Base-by-base conservation (phyloP, 1,140 invertebrate genomes). In the Parasteatoda tepidariorum region DNA sequence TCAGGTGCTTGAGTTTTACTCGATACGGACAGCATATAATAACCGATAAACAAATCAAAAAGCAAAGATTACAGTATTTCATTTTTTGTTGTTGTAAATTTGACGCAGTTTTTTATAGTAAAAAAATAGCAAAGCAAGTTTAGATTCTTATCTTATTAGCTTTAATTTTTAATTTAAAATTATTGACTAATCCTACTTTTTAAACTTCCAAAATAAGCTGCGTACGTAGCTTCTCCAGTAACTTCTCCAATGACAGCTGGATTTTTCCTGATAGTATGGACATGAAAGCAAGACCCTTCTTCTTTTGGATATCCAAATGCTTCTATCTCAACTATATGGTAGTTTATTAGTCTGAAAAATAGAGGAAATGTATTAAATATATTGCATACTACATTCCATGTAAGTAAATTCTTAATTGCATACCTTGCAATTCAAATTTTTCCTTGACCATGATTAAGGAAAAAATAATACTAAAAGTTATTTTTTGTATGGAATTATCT, bases 281-380 rank as follows among this genome's bases (percentile, higher is more conserved):
- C 90, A 83, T 89, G 88, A 84, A 92, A 93, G 24, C 84, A 86
- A 22, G 86, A 87, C 11, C 89, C 89, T 81, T 89, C 87, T 31
- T 87, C 86, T 62, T 88, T 87, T 68, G 87, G 86, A 28, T 89
- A 89, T 38, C 92, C 92, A 83, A 87, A 90, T 2, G 90, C 90
- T 62, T 92, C 91, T 34, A 92, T 89, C 87, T 92, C 91, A 9
- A 93, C 91, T 28, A 92, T 89, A 86, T 93, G 92, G 89, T 91
- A 91, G 76, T 92, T 89, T 38, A 85, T 87, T 31, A 92, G 83
- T 59, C 92, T 92, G 83, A 15, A 83, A 85, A n/a, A 64, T 22
- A 30, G 0, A 30, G 3, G 30, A 2, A 68, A 15, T n/a, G n/a
- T n/a, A n/a, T n/a, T n/a, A n/a, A 24, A 61, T 13, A 61, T 13